Evolutionary conservation across 2,888 invertebrate genomes (phyloP), one percentile per base, ranked within the genome.

Genomic region (Poecilus cupreus): DNA sequence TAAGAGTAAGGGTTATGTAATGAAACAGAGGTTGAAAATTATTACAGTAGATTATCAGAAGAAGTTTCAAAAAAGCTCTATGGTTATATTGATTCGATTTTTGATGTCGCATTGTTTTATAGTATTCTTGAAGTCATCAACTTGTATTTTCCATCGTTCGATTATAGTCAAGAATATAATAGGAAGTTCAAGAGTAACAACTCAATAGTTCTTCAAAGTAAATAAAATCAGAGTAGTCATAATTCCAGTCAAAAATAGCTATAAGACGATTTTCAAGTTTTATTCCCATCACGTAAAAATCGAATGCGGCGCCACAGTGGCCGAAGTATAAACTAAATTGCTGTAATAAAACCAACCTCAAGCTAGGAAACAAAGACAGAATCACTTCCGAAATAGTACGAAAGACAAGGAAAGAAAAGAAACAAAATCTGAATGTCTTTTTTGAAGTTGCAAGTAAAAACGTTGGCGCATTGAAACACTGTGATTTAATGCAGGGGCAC

Each of bases 211-310:
- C 16, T 13, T 4, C 6, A 18, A 37, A 68, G 13, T 37, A 37
- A 74, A 74, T 51, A 76, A 76, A 51, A 76, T 18, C 20, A 11
- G 13, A 54, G 8, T 54, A 76, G 13, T 57, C 54, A 68, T 79
- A 79, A 79, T 79, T 20, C 51, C 43, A 74, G 46, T 51, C 68
- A 80, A 57, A 80, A 80, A 49, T 80, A 64, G 43, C 68, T 70
- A 80, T 80, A 72, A 80, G 72, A 80, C 57, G 74, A 80, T 80
- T 64, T 78, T 57, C 43, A 64, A 78, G 43, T 78, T 80, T 81
- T 81, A 81, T 81, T 75, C 68, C 54, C 26, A 72, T 80, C 80
- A 80, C 80, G 80, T 80, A 80, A 80, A 79, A 72, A 80, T 80
- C 80, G 72, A 80, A 60, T 75, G 60, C 60, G 81, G 81, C 81